Evolutionary conservation across 2,113 vertebrate species (phyloP), one percentile per base, ranked within the genome.

Genomic region (Perognathus longimembris): DNA sequence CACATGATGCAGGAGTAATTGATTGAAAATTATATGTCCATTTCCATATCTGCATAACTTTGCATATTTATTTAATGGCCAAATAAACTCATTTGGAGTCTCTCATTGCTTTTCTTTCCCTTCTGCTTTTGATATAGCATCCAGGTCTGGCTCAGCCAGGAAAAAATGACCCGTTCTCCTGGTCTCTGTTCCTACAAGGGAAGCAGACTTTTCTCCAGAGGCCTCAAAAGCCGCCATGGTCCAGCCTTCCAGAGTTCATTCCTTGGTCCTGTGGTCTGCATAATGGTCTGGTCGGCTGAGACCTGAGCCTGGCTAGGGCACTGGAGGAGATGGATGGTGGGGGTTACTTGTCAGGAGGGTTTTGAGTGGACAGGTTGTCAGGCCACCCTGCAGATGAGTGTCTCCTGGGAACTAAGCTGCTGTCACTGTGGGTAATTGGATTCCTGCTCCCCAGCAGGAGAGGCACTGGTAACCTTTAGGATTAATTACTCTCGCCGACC

Each of bases 401-500:
- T 94, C 59, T 95, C 96, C 85, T 0, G 1, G 85, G 89, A 93
- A 91, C 78, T n/a, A 9, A 89, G 87, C 73, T 91, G 94, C 94
- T 96, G 93, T 96, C 95, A 89, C 85, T 57, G 38, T 80, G 82
- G 90, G 71, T 97, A 95, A 97, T 94, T 96, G 96, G 94, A 97
- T 96, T 96, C 90, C 89, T 93, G 77, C 67, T 95, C 81, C 89
- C 54, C 34, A 81, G 82, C 91, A 94, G 77, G 92, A 95, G 45
- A 61, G 73, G 5, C 92, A 92, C 89, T 22, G 21, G 92, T 96
- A 95, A 94, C 94, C 96, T 96, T 97, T 96, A 95, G 95, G 96
- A 96, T 97, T 96, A 97, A 96, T 96, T 95, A 94, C 92, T 96
- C 75, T 67, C 57, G 87, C 22, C 1, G 14, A 94, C 95, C 95